phyloP scores from a whole-genome alignment of 2,113 vertebrate genomes.

The Psittacula cyanocephala region DNA sequence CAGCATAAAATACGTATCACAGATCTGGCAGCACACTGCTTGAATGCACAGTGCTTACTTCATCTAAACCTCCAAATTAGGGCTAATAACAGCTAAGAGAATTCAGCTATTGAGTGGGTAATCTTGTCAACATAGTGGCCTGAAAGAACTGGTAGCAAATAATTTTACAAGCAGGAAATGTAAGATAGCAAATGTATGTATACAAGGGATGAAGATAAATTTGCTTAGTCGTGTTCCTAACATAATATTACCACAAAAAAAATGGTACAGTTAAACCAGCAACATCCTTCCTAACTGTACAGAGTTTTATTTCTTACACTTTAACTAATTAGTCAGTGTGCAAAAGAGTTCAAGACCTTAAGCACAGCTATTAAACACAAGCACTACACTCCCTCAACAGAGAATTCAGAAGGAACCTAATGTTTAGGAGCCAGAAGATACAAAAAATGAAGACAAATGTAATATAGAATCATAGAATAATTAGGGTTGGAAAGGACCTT shows the following conservation, averaged over 20 bases:
- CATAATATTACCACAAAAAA: not conserved
- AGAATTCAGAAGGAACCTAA: not conserved
- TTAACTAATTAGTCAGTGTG: not conserved
- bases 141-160: not conserved
- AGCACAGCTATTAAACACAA: not conserved
- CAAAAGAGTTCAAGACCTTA: not conserved
- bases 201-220: not conserved
- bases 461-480: not conserved
- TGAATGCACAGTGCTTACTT: not conserved
- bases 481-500: no score
- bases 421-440: not conserved
- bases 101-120: not conserved
- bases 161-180: not conserved
- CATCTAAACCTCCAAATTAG: not conserved
- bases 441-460: not conserved
- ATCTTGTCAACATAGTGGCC: not conserved
- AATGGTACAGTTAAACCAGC: not conserved
- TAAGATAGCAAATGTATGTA: not conserved
- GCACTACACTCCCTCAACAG: not conserved
- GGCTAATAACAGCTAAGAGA: not conserved
- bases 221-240: not conserved
- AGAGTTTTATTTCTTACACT: not conserved
- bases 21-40: not conserved
- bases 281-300: not conserved
- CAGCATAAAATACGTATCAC: not conserved